These are phyloP conservation scores for Gallinago paraguaiae DNA, from an alignment of 2,113 vertebrate species.

Conservation along the genomic window DNA sequence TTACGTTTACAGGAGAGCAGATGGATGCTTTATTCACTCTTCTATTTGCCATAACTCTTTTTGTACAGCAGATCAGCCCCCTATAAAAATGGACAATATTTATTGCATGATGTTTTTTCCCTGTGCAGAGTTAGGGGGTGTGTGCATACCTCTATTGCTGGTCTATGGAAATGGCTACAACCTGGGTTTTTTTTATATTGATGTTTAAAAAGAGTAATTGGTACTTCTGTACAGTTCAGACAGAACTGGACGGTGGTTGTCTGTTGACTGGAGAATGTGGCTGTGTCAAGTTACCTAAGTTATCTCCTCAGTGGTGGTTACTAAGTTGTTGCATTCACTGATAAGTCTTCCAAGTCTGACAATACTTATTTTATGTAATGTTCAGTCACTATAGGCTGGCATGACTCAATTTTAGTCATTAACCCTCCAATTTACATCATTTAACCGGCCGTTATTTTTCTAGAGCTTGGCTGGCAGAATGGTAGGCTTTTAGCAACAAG, in stretches of 20 bases:
- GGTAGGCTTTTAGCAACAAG: not conserved
- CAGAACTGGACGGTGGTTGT: not conserved
- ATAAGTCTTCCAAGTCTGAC: no score
- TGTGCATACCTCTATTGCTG: not conserved
- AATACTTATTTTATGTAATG: no score
- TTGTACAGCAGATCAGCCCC: not conserved
- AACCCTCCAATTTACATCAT: not conserved
- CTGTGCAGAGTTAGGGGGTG: not conserved
- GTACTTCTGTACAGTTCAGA: not conserved
- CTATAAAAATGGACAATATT: not conserved
- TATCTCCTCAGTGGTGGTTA: not conserved
- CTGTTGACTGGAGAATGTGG: not conserved
- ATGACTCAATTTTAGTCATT: not conserved
- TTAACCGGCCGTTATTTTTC: not conserved
- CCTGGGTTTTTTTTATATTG: not conserved
- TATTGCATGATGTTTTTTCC: not conserved
- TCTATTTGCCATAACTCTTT: not conserved
- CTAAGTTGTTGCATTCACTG: not conserved
- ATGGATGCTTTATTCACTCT: not conserved
- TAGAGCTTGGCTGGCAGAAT: not conserved
- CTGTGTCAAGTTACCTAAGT: not conserved
- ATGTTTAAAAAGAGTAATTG: not conserved
- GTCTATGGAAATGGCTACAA: not conserved
- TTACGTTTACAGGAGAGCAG: not conserved
- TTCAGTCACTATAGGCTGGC: not conserved